Evolutionary conservation across 2,113 vertebrate species (phyloP).

Genomic region (Nicator chloris): DNA sequence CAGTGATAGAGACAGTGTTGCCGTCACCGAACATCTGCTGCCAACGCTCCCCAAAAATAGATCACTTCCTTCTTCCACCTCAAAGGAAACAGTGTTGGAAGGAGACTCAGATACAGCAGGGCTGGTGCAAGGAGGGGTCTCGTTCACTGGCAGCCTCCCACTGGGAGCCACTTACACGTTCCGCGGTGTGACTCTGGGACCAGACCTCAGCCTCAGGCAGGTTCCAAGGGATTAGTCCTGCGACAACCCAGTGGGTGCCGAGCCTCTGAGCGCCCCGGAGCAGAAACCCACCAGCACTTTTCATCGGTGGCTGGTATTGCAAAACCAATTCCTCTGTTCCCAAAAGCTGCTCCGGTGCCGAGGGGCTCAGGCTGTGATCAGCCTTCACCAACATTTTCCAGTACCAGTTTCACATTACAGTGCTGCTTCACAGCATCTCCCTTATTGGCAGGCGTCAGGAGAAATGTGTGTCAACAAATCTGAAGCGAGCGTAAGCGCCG

Average conservation of each 20-base stretch:
- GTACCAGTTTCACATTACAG: not conserved
- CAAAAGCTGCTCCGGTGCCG: not conserved
- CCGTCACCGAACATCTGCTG: not conserved
- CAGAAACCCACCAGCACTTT: not conserved
- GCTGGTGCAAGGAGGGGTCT: not conserved
- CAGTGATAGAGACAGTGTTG: not conserved
- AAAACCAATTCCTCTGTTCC: not conserved
- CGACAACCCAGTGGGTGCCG: rapidly evolving
- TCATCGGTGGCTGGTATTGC: rapidly evolving
- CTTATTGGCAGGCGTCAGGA: not conserved
- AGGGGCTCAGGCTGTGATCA: not conserved
- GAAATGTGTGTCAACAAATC: not conserved
- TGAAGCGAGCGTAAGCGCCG: not conserved
- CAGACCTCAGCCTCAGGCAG: too few species aligned
- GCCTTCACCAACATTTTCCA: not conserved
- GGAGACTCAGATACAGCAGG: not conserved
- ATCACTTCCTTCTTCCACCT: not conserved
- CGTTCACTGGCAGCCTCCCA: not conserved
- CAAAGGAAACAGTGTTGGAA: not conserved
- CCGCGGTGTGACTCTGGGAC: rapidly evolving
- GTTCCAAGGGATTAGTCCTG: not conserved
- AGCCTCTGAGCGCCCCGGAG: rapidly evolving
- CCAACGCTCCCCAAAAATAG: not conserved
- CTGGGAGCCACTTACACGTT: not conserved
- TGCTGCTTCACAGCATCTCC: not conserved